A percentile compares a stretch with the other conserved stretches of the same genome.
phyloP scores from a whole-genome alignment of 2,797 vertebrate genomes.

The Poeciliopsis turneri region DNA sequence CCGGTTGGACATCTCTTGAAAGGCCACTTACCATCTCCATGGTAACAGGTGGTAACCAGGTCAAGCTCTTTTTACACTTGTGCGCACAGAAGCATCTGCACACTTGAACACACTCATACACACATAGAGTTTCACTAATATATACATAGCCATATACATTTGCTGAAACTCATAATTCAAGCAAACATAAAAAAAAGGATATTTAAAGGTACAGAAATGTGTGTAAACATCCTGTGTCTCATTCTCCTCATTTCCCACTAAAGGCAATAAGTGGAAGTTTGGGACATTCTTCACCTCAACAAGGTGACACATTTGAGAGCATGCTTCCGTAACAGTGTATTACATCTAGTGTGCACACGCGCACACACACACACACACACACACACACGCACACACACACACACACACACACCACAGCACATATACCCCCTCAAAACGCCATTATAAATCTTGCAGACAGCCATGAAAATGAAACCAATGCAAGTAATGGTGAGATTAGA shows the following conservation, averaged over 20 bases:
- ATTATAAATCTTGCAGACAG: slow-evolving; percentile 85
- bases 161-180: slow-evolving; percentile 6
- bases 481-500: slow-evolving; percentile 85
- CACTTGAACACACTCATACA: not conserved
- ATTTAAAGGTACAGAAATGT: slow-evolving; percentile 33
- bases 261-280: slow-evolving; percentile 49
- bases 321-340: slow-evolving; percentile 58
- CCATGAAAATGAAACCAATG: slow-evolving; percentile 82
- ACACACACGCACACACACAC: too few species aligned
- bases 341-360: slow-evolving; percentile 37
- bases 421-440: slow-evolving; percentile 66
- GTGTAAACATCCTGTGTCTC: slow-evolving; percentile 29
- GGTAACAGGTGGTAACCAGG: slow-evolving; percentile 61
- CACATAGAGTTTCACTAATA: slow-evolving; percentile 5
- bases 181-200: slow-evolving; percentile 6
- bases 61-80: slow-evolving; percentile 43
- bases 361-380: too few species aligned
- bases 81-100: not conserved
- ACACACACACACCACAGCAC: slow-evolving; percentile 4
- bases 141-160: not conserved
- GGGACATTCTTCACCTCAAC: slow-evolving; percentile 61
- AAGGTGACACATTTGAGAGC: slow-evolving; percentile 71
- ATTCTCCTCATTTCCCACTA: not conserved
- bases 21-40: slow-evolving; percentile 61
- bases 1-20: slow-evolving; percentile 63